Evolutionary conservation across 2,113 vertebrate genomes (phyloP).

Genomic region (Cairina moschata): DNA sequence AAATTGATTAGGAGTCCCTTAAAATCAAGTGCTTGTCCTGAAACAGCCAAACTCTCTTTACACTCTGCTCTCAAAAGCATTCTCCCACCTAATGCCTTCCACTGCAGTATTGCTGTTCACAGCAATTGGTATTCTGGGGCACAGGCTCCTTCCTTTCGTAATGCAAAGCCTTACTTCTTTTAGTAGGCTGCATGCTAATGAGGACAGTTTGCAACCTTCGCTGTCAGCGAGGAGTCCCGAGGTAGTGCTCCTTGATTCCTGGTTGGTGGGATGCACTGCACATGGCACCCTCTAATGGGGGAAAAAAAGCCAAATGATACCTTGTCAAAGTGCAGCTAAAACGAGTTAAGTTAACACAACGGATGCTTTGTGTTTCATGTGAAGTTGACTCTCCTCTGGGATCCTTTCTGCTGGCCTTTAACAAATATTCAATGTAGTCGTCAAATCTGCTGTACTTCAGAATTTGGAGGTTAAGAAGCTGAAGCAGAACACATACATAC

Average conservation of each 20-base stretch:
- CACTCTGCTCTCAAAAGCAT: background rate
- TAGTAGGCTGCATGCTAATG: slow-evolving; percentile 52
- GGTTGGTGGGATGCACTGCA: background rate
- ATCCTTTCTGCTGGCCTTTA: slow-evolving; percentile 1
- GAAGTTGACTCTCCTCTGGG: background rate
- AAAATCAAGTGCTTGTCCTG: background rate
- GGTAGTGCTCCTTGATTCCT: background rate
- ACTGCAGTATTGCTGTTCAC: background rate
- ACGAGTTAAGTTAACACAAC: background rate
- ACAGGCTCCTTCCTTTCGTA: background rate
- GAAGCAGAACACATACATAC: background rate
- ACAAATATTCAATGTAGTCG: background rate
- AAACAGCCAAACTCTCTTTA: background rate
- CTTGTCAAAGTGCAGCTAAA: slow-evolving; percentile 38
- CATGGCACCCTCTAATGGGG: background rate
- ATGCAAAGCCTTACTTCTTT: slow-evolving; percentile 26
- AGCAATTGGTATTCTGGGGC: slow-evolving; percentile 44
- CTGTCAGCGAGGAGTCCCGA: slow-evolving; percentile 17
- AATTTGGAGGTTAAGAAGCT: background rate
- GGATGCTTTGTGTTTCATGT: background rate
- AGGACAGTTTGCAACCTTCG: slow-evolving; percentile 17
- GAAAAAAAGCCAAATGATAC: background rate
- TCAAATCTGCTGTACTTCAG: background rate
- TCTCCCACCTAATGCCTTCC: background rate
- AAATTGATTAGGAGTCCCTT: background rate